A percentile compares a stretch with the other conserved stretches of the same genome.
These are phyloP conservation scores for Heliconius ethilla DNA, from an alignment of 2,888 invertebrate species.

Conservation along the genomic window DNA sequence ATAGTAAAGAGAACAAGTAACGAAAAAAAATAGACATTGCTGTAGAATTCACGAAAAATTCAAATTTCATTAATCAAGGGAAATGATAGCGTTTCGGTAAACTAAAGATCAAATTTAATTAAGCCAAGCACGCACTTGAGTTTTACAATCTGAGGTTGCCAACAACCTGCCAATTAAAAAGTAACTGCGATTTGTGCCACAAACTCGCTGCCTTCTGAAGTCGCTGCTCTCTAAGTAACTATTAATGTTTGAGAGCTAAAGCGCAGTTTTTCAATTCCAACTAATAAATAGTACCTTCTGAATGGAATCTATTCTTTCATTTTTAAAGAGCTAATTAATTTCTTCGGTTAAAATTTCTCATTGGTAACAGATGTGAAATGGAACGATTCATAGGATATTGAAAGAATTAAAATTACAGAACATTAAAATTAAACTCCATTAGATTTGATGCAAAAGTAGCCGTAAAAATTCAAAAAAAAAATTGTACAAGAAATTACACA, in stretches of 20 bases:
- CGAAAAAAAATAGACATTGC: no score
- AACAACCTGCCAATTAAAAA: conserved; percentile 70
- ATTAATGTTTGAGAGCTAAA: conserved; percentile 32
- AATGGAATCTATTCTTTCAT: no score
- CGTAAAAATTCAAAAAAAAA: background rate
- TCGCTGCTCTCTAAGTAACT: conserved; percentile 19
- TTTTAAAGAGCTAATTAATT: no score
- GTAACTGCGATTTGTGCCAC: conserved; percentile 55
- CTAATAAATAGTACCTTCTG: background rate
- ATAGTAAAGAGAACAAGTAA: no score
- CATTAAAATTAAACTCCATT: background rate
- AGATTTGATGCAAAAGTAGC: background rate
- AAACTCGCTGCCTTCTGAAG: conserved; percentile 29
- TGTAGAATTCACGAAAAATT: background rate
- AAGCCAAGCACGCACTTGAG: conserved; percentile 67
- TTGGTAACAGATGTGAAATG: conserved; percentile 14
- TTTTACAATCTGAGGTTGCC: conserved; percentile 65
- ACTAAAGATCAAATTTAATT: conserved; percentile 74
- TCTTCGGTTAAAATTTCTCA: conserved; percentile 5
- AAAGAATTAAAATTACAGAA: background rate
- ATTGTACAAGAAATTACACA: background rate
- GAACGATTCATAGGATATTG: background rate
- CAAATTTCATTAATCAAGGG: background rate
- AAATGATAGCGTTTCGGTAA: conserved; percentile 53
- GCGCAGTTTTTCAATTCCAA: conserved; percentile 26